Evolutionary conservation across 2,888 invertebrate genomes (phyloP).

Genomic region (Mantis religiosa): DNA sequence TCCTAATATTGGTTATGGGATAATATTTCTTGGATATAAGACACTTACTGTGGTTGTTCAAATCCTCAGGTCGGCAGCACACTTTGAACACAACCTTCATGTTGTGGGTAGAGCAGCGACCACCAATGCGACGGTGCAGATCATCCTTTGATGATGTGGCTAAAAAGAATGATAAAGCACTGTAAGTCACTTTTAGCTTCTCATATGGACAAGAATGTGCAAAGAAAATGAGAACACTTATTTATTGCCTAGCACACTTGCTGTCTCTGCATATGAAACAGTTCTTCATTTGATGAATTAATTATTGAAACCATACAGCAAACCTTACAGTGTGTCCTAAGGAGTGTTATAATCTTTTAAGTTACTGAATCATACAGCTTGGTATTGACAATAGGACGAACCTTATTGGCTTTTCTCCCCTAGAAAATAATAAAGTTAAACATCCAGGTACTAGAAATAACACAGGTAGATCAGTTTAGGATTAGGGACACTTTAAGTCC

Average conservation of each 20-base stretch:
- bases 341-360: too few relatives aligned
- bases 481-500: too few relatives aligned
- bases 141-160: conserved; percentile 91
- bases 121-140: conserved; percentile 85
- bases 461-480: too few relatives aligned
- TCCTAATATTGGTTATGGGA: not conserved
- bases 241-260: not conserved
- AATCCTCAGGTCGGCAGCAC: conserved; percentile 74
- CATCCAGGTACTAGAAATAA: too few relatives aligned
- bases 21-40: not conserved
- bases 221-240: not conserved
- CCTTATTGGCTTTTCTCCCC: too few relatives aligned
- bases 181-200: too few relatives aligned
- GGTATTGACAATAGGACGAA: too few relatives aligned
- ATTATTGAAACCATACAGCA: not conserved
- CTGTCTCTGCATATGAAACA: not conserved
- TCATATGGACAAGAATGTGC: too few relatives aligned
- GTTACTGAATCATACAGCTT: too few relatives aligned
- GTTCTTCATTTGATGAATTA: not conserved
- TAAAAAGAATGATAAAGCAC: conserved; percentile 42
- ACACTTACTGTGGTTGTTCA: conserved; percentile 47
- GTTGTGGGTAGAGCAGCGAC: conserved; percentile 85
- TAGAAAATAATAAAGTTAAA: too few relatives aligned
- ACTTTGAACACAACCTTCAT: conserved; percentile 96
- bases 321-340: too few relatives aligned